These are phyloP conservation scores for Melipona bicolor DNA, from an alignment of 2,888 invertebrate species.

Conservation along the genomic window DNA sequence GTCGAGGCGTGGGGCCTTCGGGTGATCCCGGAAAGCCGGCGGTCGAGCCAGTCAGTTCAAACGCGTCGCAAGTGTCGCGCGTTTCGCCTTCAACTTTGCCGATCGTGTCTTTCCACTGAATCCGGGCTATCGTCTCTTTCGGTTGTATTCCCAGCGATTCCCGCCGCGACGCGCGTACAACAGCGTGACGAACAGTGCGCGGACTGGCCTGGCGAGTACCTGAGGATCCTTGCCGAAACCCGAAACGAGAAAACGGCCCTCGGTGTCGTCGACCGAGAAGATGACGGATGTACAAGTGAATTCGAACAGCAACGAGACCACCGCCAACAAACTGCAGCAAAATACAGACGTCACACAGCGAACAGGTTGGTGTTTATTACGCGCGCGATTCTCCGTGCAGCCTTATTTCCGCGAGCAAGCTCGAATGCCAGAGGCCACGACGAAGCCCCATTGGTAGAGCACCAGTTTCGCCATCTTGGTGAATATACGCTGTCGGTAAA, in stretches of 20 bases:
- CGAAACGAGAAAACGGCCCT: slow-evolving; percentile 10
- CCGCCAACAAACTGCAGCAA: slow-evolving; percentile 67
- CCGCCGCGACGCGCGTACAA: slow-evolving; percentile 18
- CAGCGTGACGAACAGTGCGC: slow-evolving; percentile 6
- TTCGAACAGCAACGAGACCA: slow-evolving; percentile 70
- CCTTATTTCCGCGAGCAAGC: slow-evolving; percentile 14
- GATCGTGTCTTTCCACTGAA: background rate
- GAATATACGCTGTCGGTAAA: slow-evolving; percentile 21
- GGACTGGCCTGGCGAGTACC: background rate
- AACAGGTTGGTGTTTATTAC: slow-evolving; percentile 74
- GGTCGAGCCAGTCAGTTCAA: slow-evolving; percentile 78
- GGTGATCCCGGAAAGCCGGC: slow-evolving; percentile 75
- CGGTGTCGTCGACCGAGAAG: slow-evolving; percentile 38
- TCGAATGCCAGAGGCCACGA: slow-evolving; percentile 15
- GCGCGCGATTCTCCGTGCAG: slow-evolving; percentile 2
- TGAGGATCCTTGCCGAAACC: background rate
- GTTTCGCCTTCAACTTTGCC: slow-evolving; percentile 38
- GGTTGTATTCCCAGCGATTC: background rate
- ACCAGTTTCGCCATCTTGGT: slow-evolving; percentile 63
- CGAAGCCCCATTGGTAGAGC: slow-evolving; percentile 22
- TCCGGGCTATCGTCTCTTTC: background rate
- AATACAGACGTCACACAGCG: slow-evolving; percentile 71
- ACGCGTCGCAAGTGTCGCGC: slow-evolving; percentile 73
- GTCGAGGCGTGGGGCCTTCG: slow-evolving; percentile 73
- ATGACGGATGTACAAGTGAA: slow-evolving; percentile 81